Conservation (phyloP, 2,888 invertebrate genomes). For the Phaedon cochleariae region DNA sequence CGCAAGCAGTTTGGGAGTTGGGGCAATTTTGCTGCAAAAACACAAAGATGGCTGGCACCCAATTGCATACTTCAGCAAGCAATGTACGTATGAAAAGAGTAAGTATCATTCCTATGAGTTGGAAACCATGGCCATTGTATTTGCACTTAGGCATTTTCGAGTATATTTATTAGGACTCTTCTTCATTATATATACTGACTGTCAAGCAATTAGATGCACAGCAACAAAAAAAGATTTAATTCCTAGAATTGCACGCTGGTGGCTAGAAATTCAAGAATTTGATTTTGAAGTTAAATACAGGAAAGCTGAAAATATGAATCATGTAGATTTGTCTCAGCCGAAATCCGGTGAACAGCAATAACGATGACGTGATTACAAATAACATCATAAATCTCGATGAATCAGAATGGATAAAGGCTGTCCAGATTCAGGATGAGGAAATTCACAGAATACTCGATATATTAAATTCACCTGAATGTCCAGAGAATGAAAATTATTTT, state of each 20-base stretch:
- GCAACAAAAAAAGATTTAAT: no score
- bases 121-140: conserved; percentile 31
- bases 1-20: conserved; percentile 33
- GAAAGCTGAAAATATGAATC: background rate
- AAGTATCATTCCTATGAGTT: conserved; percentile 36
- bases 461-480: conserved; percentile 17
- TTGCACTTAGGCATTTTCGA: conserved; percentile 37
- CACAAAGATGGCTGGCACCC: conserved; percentile 23
- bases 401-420: conserved; percentile 39
- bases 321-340: background rate
- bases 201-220: conserved; percentile 31
- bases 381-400: no score
- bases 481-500: conserved; percentile 25
- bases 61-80: conserved; percentile 18
- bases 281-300: conserved; percentile 35
- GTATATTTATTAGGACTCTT: conserved; percentile 38
- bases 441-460: conserved; percentile 33
- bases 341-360: conserved; percentile 25
- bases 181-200: conserved; percentile 44
- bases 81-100: conserved; percentile 1
- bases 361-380: no score
- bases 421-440: conserved; percentile 41
- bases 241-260: conserved; percentile 38
- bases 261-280: conserved; percentile 38
- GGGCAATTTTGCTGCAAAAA: conserved; percentile 33